Evolutionary conservation across 2,888 invertebrate species (phyloP), one percentile per base, ranked within the genome.

Genomic region (Hoplodrina blanda): DNA sequence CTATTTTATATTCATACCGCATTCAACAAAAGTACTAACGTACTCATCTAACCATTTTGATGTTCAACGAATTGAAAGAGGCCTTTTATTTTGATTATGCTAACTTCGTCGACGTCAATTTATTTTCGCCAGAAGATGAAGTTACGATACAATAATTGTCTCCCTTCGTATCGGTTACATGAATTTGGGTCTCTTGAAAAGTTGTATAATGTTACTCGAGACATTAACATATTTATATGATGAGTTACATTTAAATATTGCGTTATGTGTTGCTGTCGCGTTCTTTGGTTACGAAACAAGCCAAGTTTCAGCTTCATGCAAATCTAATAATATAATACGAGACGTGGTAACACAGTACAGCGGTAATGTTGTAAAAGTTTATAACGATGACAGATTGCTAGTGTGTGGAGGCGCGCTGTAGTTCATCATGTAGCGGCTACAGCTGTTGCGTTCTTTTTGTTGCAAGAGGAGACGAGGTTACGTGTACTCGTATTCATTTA

Each of bases 1-100:
- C 69, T 56, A 69, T 77, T 84, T 80, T 76, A 73, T 73, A 83
- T 85, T 81, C 84, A 74, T 59, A 69, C 66, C 72, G 53, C 80
- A 69, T 66, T 44, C 69, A 65, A 66, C 64, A 69, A 78, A 75
- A 68, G 67, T 81, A 84, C 70, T 37, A 67, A 75, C 57, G 72
- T 70, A 65, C 69, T 75, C 81, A 73, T 76, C 57, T 73, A 73
- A 63, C 59, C 64, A 67, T 62, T 80, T 80, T 73, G 70, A 76
- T 63, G 67, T 70, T 78, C 67, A 74, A 62, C 49, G 70, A 83
- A 83, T 84, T 73, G 73, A 74, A 85, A 83, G 67, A 53, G 62
- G 66, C 60, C 67, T 55, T 69, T 75, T 71, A 62, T 82, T 79
- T 57, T 68, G 71, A 80, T 82, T 84, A 84, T 64, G 62, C 49